A percentile compares a stretch with the other conserved stretches of the same genome.
phyloP scores from a whole-genome alignment of 2,113 vertebrate species.

The Ammodytes dubius region DNA sequence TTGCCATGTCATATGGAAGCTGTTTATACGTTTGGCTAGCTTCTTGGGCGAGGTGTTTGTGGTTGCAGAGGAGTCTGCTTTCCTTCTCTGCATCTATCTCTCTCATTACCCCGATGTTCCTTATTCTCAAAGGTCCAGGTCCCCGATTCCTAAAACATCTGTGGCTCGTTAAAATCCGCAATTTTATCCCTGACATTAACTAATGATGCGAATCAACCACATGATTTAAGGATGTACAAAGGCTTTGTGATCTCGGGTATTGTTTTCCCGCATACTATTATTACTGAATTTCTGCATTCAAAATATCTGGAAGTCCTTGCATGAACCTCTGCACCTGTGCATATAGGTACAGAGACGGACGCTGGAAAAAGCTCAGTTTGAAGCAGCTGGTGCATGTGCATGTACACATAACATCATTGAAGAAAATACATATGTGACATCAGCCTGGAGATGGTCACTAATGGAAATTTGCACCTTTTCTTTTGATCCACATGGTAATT shows the following conservation, averaged over 20 bases:
- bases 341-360: constrained; percentile 44
- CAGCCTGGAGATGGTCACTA: constrained; percentile 33
- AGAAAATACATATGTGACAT: constrained; percentile 13
- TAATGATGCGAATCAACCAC: constrained; percentile 69
- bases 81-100: constrained; percentile 66
- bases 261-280: constrained; percentile 20
- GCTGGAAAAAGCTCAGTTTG: constrained; percentile 27
- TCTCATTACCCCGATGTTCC: constrained; percentile 51
- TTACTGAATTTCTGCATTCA: constrained; percentile 17
- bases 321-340: constrained; percentile 43
- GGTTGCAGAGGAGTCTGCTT: constrained; percentile 60
- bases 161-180: constrained; percentile 71
- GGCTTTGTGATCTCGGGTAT: constrained; percentile 30
- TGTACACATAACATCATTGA: constrained; percentile 2
- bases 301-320: constrained; percentile 35
- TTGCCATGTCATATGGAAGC: constrained; percentile 80
- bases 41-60: constrained; percentile 57
- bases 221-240: constrained; percentile 58
- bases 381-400: constrained; percentile 39
- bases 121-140: constrained; percentile 49
- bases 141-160: constrained; percentile 73
- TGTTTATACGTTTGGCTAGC: constrained; percentile 72
- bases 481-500: constrained; percentile 60
- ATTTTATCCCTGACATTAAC: constrained; percentile 64
- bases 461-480: constrained; percentile 45